Evolutionary conservation across 1,140 invertebrate genomes (phyloP).

Genomic region (Atta texana): DNA sequence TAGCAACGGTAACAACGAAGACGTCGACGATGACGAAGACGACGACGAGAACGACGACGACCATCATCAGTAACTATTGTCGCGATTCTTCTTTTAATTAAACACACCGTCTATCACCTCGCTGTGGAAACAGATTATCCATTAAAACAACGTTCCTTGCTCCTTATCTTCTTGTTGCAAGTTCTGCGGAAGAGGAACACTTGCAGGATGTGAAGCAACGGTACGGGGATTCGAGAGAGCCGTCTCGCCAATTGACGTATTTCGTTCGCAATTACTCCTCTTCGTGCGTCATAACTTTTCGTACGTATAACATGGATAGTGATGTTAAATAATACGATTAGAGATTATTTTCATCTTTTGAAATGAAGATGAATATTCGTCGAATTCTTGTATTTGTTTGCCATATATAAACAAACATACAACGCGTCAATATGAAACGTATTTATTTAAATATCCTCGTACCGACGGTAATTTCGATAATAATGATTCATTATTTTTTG

Average conservation of each 20-base stretch:
- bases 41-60: background rate
- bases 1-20: constrained; percentile 4
- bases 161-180: constrained; percentile 41
- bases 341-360: background rate
- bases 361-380: constrained; percentile 18
- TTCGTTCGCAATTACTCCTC: constrained; percentile 28
- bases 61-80: constrained; percentile 36
- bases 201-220: constrained; percentile 22
- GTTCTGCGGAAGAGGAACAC: background rate
- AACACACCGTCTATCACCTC: constrained; percentile 46
- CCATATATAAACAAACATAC: background rate
- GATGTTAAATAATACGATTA: background rate
- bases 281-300: background rate
- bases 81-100: constrained; percentile 61
- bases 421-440: background rate
- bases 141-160: constrained; percentile 35
- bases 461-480: background rate
- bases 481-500: background rate
- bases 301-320: background rate
- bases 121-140: constrained; percentile 52
- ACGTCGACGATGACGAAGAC: background rate
- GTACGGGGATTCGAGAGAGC: background rate
- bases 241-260: constrained; percentile 40
- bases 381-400: background rate
- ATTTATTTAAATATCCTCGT: constrained; percentile 4